Evolutionary conservation across 2,797 vertebrate genomes (phyloP).

Genomic region (Amblyopsis hoosieri): DNA sequence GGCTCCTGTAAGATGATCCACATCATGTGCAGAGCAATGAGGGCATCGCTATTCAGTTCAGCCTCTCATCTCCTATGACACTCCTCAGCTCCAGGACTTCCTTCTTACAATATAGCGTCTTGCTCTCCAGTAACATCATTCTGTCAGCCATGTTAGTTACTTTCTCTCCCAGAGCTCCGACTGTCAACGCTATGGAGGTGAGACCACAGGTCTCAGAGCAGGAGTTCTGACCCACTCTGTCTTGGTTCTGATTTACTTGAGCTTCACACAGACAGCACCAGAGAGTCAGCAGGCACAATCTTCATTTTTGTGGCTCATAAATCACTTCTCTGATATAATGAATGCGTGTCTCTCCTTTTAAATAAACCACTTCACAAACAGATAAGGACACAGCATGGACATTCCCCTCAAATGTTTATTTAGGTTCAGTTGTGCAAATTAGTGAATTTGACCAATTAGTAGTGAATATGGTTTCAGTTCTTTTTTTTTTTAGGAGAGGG

Average conservation of each 20-base stretch:
- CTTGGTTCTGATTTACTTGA: background rate
- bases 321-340: background rate
- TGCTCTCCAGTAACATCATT: constrained; percentile 36
- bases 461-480: too few species aligned
- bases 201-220: constrained; percentile 14
- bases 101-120: constrained; percentile 30
- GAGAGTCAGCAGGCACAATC: constrained; percentile 21
- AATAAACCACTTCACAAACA: constrained; percentile 1
- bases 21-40: background rate
- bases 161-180: constrained; percentile 36
- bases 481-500: too few species aligned
- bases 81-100: constrained; percentile 42
- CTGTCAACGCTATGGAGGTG: constrained; percentile 9
- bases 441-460: too few species aligned
- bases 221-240: background rate
- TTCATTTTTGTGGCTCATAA: constrained; percentile 30
- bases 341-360: constrained; percentile 2
- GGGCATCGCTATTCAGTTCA: too few species aligned
- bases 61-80: constrained; percentile 34
- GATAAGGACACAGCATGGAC: background rate
- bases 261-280: constrained; percentile 8
- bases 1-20: background rate
- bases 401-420: background rate
- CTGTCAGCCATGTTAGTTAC: constrained; percentile 34
- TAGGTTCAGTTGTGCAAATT: background rate